Evolutionary conservation across 1,140 invertebrate genomes (phyloP), one percentile per base, ranked within the genome.

Genomic region (Mamestra configurata): DNA sequence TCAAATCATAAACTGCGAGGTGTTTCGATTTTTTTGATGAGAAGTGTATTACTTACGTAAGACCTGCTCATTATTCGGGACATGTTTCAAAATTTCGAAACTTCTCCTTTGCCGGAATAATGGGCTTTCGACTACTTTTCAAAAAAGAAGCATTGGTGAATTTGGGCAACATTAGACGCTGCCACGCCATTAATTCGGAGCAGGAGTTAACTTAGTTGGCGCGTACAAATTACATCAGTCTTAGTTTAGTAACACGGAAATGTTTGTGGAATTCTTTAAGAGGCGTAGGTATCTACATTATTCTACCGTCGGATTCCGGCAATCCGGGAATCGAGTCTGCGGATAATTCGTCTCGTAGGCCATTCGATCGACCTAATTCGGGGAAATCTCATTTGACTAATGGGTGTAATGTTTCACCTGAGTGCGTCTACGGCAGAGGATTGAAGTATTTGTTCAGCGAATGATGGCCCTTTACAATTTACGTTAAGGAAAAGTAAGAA

Each of bases 371-470:
- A 79, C 83, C 84, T 88, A 89, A 89, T 89, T 89, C 77, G 79
- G 79, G 43, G 49, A 85, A 83, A 85, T 85, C 84, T 86, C 84
- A 83, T 87, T 88, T 81, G 81, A 61, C 76, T 90, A 89, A 89
- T 88, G 86, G 77, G 53, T 53, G 83, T 80, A 88, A 90, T 90
- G 86, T 86, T 88, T 90, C 86, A 89, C 87, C 88, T 88, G 87
- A 83, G 80, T 80, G 84, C 77, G 81, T 80, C 84, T 83, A 71
- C 81, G 77, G 70, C 40, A 76, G 20, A 27, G 22, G 53, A 75
- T 75, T 72, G 70, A 64, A 86, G 73, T 77, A 86, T 82, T 84
- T 82, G 80, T 84, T 79, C 79, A 64, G 79, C 61, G 70, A 78
- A 59, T 80, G 40, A 61, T 40, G 37, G 66, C 27, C 40, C 24